These are phyloP conservation scores for Acrobasis suavella DNA, from an alignment of 2,888 invertebrate species.

Conservation along the genomic window DNA sequence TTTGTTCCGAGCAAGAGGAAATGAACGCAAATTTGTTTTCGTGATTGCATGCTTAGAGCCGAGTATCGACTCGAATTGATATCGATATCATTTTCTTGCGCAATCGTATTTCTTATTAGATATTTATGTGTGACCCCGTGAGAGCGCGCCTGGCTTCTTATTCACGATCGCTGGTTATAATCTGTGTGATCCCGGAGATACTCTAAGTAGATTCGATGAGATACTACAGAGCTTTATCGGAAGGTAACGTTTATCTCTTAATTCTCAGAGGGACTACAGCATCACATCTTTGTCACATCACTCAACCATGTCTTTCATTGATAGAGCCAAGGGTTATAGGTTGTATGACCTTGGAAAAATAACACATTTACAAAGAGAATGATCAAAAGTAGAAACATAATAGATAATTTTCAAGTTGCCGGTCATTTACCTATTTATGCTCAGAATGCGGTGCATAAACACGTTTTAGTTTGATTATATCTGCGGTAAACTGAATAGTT, in stretches of 20 bases:
- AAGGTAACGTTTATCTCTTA: slow-evolving; percentile 10
- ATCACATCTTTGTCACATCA: too few relatives aligned
- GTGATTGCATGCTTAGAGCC: slow-evolving; percentile 74
- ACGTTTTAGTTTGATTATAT: slow-evolving; percentile 2
- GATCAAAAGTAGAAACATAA: too few relatives aligned
- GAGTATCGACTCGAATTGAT: slow-evolving; percentile 68
- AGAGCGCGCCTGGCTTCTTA: slow-evolving; percentile 54
- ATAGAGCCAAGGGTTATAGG: too few relatives aligned
- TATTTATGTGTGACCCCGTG: slow-evolving; percentile 72
- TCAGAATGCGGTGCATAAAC: slow-evolving; percentile 7
- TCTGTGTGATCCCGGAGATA: slow-evolving; percentile 30
- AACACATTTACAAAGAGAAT: too few relatives aligned
- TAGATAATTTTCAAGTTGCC: too few relatives aligned
- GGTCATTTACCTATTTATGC: background rate
- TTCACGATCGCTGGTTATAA: slow-evolving; percentile 45
- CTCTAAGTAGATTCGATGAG: slow-evolving; percentile 20
- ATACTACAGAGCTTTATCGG: slow-evolving; percentile 6
- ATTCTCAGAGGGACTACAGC: background rate
- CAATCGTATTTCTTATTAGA: slow-evolving; percentile 73
- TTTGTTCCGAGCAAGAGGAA: slow-evolving; percentile 72
- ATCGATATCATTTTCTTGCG: slow-evolving; percentile 74
- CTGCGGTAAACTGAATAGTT: slow-evolving; percentile 53
- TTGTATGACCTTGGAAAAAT: too few relatives aligned
- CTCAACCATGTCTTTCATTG: too few relatives aligned
- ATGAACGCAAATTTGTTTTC: slow-evolving; percentile 81